phyloP scores from a whole-genome alignment of 2,888 invertebrate species.

The Hypercompe scribonia region DNA sequence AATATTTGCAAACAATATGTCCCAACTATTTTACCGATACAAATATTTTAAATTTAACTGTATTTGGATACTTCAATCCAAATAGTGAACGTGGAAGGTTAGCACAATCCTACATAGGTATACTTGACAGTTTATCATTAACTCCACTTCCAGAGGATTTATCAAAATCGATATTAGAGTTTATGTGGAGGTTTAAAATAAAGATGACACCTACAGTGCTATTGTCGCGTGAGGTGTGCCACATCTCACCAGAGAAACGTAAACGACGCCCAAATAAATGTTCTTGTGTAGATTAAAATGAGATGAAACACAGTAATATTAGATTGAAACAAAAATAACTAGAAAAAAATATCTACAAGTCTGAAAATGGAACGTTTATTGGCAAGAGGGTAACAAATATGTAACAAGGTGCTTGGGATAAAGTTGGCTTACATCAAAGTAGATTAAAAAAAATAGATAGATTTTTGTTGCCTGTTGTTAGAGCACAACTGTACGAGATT shows the following conservation, averaged over 20 bases:
- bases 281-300: no score
- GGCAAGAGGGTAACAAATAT: neutral
- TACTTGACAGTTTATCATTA: neutral
- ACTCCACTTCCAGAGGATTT: neutral
- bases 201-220: no score
- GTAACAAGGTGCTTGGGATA: neutral
- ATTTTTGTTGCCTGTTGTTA: no score
- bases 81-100: neutral
- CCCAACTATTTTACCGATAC: neutral
- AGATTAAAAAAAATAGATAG: neutral
- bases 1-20: neutral
- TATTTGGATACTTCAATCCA: neutral
- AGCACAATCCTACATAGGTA: neutral
- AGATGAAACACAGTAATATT: no score
- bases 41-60: neutral
- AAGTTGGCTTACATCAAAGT: neutral
- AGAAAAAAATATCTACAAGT: no score
- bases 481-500: no score
- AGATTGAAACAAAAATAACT: no score
- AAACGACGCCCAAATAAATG: no score
- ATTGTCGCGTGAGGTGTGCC: no score
- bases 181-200: neutral
- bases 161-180: neutral
- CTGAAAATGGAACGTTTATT: neutral
- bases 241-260: no score